These are phyloP conservation scores for Calcarius lapponicus DNA, from an alignment of 2,797 vertebrate species.

Conservation along the genomic window DNA sequence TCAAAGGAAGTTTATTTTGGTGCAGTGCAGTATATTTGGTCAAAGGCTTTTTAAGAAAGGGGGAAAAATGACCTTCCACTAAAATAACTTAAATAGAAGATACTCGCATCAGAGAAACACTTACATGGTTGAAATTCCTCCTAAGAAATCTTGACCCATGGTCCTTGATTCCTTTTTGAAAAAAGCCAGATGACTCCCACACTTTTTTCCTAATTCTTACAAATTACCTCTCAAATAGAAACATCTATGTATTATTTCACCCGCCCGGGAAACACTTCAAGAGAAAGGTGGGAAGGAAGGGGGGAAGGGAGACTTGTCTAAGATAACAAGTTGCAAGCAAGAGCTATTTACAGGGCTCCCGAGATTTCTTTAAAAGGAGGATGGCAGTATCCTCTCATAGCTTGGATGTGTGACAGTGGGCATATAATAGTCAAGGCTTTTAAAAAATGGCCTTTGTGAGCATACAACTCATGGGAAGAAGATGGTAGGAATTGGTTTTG, in stretches of 20 bases:
- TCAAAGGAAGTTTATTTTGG: not conserved
- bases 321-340: not conserved
- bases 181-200: slow-evolving; percentile 14
- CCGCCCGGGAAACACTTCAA: not conserved
- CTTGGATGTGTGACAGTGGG: not conserved
- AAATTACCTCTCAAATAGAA: slow-evolving; percentile 17
- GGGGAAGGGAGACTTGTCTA: not conserved
- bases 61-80: not conserved
- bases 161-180: not conserved
- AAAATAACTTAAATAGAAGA: not conserved
- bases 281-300: not conserved
- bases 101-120: not conserved
- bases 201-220: slow-evolving; percentile 20
- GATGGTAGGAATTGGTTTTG: not conserved
- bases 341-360: not conserved
- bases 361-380: not conserved
- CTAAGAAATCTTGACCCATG: not conserved
- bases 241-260: not conserved
- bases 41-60: not conserved
- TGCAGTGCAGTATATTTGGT: not conserved
- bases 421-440: not conserved
- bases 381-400: not conserved
- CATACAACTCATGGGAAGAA: not conserved
- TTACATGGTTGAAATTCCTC: not conserved
- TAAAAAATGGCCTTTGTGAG: not conserved